Percentiles rank a stretch among this genome's conserved stretches.
These are phyloP conservation scores for Lophotriccus pileatus DNA, from an alignment of 2,797 vertebrate species.

Conservation along the genomic window DNA sequence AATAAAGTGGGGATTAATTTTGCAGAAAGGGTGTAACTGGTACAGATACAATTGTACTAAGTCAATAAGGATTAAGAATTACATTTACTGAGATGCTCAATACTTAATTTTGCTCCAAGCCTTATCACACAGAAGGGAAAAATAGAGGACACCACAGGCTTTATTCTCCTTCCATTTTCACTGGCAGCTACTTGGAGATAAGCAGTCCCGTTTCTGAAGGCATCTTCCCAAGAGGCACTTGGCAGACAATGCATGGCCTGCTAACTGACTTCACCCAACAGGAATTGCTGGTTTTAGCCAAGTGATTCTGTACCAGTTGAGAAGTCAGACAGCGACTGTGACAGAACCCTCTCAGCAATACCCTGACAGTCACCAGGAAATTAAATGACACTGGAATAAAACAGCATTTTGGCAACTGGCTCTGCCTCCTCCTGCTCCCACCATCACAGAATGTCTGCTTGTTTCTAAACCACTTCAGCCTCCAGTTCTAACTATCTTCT, in stretches of 20 bases:
- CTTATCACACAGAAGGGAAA: neutral
- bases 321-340: neutral
- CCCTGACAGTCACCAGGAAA: neutral
- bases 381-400: neutral
- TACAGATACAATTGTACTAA: neutral
- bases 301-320: neutral
- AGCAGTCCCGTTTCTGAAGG: neutral
- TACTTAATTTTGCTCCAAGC: neutral
- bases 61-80: neutral
- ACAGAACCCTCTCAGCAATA: neutral
- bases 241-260: neutral
- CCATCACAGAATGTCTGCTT: accelerated
- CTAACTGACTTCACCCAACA: neutral
- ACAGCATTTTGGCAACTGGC: neutral
- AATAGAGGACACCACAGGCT: neutral
- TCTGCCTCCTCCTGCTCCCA: neutral
- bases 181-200: neutral
- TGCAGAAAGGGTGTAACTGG: neutral
- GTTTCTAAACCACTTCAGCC: neutral
- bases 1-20: neutral
- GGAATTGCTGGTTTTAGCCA: neutral
- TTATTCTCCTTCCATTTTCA: neutral
- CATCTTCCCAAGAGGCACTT: conserved; percentile 7
- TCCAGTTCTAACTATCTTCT: neutral
- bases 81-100: neutral